Evolutionary conservation across 2,113 vertebrate species (phyloP), one percentile per base, ranked within the genome.

Genomic region (Lepus europaeus): DNA sequence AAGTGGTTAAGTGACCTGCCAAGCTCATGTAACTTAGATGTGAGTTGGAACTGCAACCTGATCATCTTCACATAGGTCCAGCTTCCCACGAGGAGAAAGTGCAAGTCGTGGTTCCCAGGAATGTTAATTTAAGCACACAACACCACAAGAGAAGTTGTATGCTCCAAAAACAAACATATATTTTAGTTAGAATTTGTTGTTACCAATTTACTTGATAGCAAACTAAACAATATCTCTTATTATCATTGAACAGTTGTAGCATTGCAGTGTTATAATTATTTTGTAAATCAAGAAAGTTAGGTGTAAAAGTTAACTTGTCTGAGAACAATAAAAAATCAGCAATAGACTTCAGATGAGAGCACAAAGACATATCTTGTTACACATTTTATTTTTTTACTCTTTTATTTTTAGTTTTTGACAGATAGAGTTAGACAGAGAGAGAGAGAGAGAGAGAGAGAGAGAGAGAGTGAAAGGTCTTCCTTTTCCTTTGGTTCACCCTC

Each of bases 81-180:
- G 19, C 56, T 88, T 84, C 36, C 74, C 66, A 31, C 31, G 64
- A 93, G 56, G 19, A 77, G 6, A 89, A 92, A 84, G 5, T 2
- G 10, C 29, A 70, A 45, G 3, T 70, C 27, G 2, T 82, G 84
- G 89, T 79, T 79, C 36, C n/a, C 13, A 66, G 33, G 51, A 93
- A 92, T 11, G 7, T 72, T 87, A 80, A 80, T 79, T 79, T 82
- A 87, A 76, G 78, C 36, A 94, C n/a, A 94, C 90, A 95, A 61
- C 59, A 74, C 33, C 33, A 36, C 20, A 78, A 45, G n/a, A 88
- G 23, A 63, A n/a, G 2, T 68, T 88, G 72, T 74, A 14, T 90
- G 25, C 12, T 84, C 69, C 25, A 78, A 89, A 95, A 88, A 36
- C 3, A 95, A 88, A 36, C 3, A 78, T 23, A 83, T 11, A 83